Conservation (phyloP, 1,140 invertebrate species). For the Zaprionus inermis region DNA sequence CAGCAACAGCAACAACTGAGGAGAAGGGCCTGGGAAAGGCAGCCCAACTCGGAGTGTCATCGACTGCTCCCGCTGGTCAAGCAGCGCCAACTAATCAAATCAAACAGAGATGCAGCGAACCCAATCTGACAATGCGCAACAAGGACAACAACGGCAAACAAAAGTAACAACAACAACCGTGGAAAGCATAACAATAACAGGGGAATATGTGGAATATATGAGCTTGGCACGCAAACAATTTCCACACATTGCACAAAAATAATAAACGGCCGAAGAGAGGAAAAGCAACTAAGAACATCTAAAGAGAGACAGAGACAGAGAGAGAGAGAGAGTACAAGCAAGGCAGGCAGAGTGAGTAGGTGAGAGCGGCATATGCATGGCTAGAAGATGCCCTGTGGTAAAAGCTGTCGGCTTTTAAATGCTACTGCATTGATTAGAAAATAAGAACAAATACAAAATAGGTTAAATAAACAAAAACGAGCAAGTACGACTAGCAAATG, state of each 20-base stretch:
- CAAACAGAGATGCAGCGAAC: conserved; percentile 38
- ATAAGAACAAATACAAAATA: not conserved
- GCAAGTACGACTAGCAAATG: not conserved
- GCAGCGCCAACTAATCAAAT: conserved; percentile 31
- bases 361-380: not conserved
- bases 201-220: conserved; percentile 29
- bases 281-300: conserved; percentile 38
- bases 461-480: not conserved
- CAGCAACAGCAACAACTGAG: conserved; percentile 38
- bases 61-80: conserved; percentile 23
- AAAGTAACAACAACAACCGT: conserved; percentile 8
- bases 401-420: not conserved
- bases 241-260: conserved; percentile 80
- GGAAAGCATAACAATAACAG: conserved; percentile 31
- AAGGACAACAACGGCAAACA: conserved; percentile 19
- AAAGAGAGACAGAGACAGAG: conserved; percentile 8
- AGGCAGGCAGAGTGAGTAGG: not conserved
- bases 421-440: conserved; percentile 1
- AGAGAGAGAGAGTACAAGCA: not conserved
- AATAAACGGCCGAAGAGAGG: conserved; percentile 51
- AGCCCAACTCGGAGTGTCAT: conserved; percentile 11
- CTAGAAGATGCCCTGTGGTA: conserved; percentile 3
- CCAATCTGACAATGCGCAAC: conserved; percentile 24
- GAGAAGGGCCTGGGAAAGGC: conserved; percentile 18
- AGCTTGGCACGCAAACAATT: conserved; percentile 72